phyloP scores from a whole-genome alignment of 2,113 vertebrate genomes.

The Pseudorasbora parva region DNA sequence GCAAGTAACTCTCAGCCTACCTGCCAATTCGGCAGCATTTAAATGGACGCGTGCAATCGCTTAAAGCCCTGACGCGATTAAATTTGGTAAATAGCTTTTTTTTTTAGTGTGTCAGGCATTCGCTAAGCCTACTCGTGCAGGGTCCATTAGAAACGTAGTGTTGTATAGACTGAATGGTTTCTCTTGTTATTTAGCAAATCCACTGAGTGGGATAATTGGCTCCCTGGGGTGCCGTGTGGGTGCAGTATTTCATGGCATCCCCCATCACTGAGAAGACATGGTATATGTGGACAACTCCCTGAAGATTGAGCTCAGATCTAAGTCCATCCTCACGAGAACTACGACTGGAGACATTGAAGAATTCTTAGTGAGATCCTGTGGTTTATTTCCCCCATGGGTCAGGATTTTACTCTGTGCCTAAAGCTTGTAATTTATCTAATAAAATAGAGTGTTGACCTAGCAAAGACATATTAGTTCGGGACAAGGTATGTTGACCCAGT shows the following conservation, averaged over 20 bases:
- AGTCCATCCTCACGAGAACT: neutral
- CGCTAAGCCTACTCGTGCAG: constrained; percentile 15
- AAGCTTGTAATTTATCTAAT: neutral
- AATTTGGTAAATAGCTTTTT: constrained; percentile 39
- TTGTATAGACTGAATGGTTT: constrained; percentile 44
- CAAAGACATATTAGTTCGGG: constrained; percentile 7
- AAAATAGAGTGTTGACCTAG: neutral
- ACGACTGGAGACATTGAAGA: neutral
- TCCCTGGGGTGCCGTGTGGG: constrained; percentile 5
- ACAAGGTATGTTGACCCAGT: neutral
- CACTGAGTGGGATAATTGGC: constrained; percentile 42
- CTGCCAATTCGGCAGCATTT: constrained; percentile 15
- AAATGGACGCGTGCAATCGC: constrained; percentile 5
- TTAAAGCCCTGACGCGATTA: constrained; percentile 35
- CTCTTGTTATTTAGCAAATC: constrained; percentile 43
- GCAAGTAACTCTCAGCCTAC: constrained; percentile 13
- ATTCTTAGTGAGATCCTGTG: neutral
- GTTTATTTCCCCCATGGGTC: neutral
- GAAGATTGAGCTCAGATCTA: neutral
- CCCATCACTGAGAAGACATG: constrained; percentile 5
- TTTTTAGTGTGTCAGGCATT: constrained; percentile 26
- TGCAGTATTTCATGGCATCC: constrained; percentile 8
- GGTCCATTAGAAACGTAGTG: constrained; percentile 34
- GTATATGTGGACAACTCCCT: neutral
- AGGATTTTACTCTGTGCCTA: neutral